phyloP scores from a whole-genome alignment of 2,113 vertebrate genomes.

The Lepisosteus oculatus region DNA sequence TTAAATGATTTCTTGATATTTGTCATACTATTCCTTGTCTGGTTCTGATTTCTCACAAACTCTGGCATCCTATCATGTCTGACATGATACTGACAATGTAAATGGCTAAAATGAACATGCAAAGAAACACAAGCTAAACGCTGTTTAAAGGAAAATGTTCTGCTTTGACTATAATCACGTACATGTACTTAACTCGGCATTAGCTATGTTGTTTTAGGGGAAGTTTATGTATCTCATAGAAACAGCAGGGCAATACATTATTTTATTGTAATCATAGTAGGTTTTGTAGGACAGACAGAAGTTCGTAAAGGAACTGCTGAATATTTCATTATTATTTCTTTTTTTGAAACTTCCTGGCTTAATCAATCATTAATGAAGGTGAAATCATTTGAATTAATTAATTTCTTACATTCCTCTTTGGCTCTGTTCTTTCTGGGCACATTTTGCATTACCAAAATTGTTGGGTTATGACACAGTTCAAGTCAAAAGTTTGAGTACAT shows the following conservation, averaged over 20 bases:
- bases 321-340: slow-evolving; percentile 8
- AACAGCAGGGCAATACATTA: slow-evolving; percentile 16
- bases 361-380: slow-evolving; percentile 16
- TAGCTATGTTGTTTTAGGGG: neutral
- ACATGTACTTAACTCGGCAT: neutral
- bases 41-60: no score
- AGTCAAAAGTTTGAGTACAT: no score
- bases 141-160: neutral
- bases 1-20: no score
- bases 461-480: no score
- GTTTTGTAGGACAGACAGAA: slow-evolving; percentile 6
- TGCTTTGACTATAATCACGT: neutral
- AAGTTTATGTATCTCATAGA: slow-evolving; percentile 1
- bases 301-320: slow-evolving; percentile 6
- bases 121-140: neutral
- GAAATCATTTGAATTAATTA: neutral
- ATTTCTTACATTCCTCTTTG: neutral
- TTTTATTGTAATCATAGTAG: neutral
- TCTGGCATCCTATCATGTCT: no score
- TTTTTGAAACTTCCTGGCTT: neutral
- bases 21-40: slow-evolving; percentile 8
- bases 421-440: no score
- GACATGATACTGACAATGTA: neutral
- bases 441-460: no score
- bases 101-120: neutral